Conservation (phyloP, 2,797 vertebrate species). For the Helostoma temminkii region DNA sequence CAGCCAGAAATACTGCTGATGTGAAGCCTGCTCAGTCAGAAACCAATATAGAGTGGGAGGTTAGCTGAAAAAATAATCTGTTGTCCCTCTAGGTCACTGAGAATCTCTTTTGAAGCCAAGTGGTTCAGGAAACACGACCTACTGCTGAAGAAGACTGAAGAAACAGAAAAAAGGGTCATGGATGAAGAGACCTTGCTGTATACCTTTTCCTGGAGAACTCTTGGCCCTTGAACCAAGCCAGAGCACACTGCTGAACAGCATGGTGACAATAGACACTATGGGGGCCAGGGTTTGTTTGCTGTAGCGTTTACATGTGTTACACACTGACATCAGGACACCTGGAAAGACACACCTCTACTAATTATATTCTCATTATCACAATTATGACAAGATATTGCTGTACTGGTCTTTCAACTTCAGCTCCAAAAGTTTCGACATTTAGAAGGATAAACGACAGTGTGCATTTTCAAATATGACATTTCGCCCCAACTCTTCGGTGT, state of each 20-base stretch:
- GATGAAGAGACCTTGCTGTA: constrained; percentile 13
- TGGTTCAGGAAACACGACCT: not conserved
- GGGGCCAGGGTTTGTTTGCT: constrained; percentile 73
- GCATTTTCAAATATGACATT: not conserved
- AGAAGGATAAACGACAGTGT: not conserved
- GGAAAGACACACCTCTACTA: constrained; percentile 44
- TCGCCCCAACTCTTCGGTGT: not conserved
- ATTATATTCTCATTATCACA: constrained; percentile 38
- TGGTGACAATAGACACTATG: constrained; percentile 73
- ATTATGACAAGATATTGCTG: constrained; percentile 1
- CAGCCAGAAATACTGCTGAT: constrained; percentile 21
- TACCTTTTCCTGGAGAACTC: constrained; percentile 74
- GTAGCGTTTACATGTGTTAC: constrained; percentile 72
- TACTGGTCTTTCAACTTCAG: not conserved
- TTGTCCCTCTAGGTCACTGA: constrained; percentile 3
- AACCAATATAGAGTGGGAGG: not conserved
- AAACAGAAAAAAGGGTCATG: constrained; percentile 2
- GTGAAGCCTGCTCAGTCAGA: constrained; percentile 18
- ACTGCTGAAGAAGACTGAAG: not conserved
- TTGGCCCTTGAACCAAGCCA: constrained; percentile 71
- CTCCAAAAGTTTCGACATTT: not conserved
- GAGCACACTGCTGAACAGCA: constrained; percentile 73
- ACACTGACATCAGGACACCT: constrained; percentile 79
- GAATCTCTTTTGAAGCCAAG: not conserved
- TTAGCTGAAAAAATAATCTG: constrained; percentile 21